Conservation (phyloP, 2,797 vertebrate species). For the Esox lucius region DNA sequence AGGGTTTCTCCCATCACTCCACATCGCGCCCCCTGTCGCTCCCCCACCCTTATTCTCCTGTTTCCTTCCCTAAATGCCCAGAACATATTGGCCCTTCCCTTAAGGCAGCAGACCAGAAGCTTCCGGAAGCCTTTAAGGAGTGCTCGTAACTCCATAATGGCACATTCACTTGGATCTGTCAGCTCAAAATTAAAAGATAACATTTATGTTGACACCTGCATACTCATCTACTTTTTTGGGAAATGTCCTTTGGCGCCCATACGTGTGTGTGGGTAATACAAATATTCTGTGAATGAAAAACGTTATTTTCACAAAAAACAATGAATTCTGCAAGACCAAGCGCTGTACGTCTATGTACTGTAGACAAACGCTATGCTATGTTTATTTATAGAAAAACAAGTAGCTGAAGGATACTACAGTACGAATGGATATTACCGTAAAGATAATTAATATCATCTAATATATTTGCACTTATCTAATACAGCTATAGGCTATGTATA, state of each 20-base stretch:
- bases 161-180: conserved; percentile 31
- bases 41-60: conserved; percentile 29
- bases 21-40: conserved; percentile 43
- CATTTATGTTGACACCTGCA: neutral
- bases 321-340: too few relatives aligned
- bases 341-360: too few relatives aligned
- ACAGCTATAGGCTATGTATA: too few relatives aligned
- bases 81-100: conserved; percentile 58
- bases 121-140: conserved; percentile 54
- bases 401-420: too few relatives aligned
- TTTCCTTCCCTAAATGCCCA: conserved; percentile 71
- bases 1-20: conserved; percentile 70
- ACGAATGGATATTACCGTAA: too few relatives aligned
- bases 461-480: too few relatives aligned
- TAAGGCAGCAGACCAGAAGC: conserved; percentile 64
- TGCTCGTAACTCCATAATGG: conserved; percentile 43
- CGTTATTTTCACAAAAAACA: too few relatives aligned
- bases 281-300: too few relatives aligned
- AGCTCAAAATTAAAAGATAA: conserved; percentile 6
- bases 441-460: too few relatives aligned
- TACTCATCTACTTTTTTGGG: neutral
- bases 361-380: neutral
- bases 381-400: neutral
- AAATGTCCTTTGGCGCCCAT: too few relatives aligned
- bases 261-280: too few relatives aligned